Evolutionary conservation across 2,888 invertebrate species (phyloP), one percentile per base, ranked within the genome.

Genomic region (Rhingia campestris): DNA sequence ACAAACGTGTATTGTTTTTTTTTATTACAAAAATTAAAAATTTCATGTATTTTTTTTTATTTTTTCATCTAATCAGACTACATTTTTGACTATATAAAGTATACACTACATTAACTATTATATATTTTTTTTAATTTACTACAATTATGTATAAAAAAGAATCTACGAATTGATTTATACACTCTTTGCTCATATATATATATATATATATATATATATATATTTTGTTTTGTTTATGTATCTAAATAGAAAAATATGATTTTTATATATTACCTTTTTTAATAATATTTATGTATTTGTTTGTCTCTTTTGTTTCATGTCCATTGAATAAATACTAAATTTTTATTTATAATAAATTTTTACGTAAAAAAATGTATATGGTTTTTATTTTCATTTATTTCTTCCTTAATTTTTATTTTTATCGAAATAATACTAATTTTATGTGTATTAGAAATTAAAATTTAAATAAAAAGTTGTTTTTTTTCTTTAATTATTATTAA

Each of bases 161-260:
- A 75, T 64, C 41, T 80, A 70, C 61, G 74, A 67, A 70, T 75
- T 61, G 51, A 33, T 58, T 80, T 54, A 70, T 56, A 75, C 79
- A 74, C 39, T 73, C 64, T 63, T 45, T 79, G 67, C 67, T 64
- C 47, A 30, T 58, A n/a, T n/a, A n/a, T n/a, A n/a, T n/a, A n/a
- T 51, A 58, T 53, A 33, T 51, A 63, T 56, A 37, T 51, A 47
- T 59, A 32, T 69, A 47, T 67, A 66, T 69, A 43, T 69, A 49
- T 59, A n/a, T 47, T 22, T n/a, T n/a, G 9, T 41, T 63, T 64
- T 66, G 49, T 73, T 69, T 82, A 67, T 77, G 81, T 79, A 84
- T 79, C 86, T 86, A 84, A 84, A 84, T 86, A 84, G 86, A 86
- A 86, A 86, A 86, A 86, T 86, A 86, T 82, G 86, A 64, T 72